phyloP scores from a whole-genome alignment of 2,113 vertebrate species.

The Peromyscus maniculatus region DNA sequence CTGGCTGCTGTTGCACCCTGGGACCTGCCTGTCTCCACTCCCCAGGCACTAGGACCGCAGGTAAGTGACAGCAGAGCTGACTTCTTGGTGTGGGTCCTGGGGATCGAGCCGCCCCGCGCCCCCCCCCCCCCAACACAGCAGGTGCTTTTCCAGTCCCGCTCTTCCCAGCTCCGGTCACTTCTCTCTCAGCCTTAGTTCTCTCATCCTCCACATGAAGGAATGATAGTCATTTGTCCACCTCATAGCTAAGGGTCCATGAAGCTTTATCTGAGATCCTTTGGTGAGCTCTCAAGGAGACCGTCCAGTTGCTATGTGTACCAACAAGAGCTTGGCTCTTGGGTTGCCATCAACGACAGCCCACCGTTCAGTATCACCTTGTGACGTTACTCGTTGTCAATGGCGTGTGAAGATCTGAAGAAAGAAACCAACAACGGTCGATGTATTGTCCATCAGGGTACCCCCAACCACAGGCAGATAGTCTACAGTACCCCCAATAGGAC shows the following conservation, averaged over 20 bases:
- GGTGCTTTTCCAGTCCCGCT: accelerated
- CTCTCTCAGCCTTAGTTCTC: neutral
- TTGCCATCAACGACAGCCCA: neutral
- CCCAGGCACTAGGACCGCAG: neutral
- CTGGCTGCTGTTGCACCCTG: neutral
- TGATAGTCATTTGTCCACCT: neutral
- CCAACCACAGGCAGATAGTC: too few species aligned
- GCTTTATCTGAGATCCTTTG: neutral
- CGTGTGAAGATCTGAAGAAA: neutral
- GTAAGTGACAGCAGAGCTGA: neutral
- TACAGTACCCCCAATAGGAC: neutral
- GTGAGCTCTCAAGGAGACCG: neutral
- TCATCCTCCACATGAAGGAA: neutral
- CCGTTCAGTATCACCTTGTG: neutral
- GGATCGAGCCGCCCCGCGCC: too few species aligned
- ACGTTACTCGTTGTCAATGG: neutral
- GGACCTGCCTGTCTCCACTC: neutral
- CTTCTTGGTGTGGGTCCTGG: neutral
- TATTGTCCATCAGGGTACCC: accelerated
- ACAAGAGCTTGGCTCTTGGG: neutral
- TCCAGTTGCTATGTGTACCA: neutral
- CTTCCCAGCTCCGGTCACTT: too few species aligned
- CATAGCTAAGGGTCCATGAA: neutral
- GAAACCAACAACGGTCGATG: neutral
- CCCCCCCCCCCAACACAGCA: too few species aligned